Evolutionary conservation across 1,140 invertebrate species (phyloP).

Genomic region (Meloidogyne floridensis): DNA sequence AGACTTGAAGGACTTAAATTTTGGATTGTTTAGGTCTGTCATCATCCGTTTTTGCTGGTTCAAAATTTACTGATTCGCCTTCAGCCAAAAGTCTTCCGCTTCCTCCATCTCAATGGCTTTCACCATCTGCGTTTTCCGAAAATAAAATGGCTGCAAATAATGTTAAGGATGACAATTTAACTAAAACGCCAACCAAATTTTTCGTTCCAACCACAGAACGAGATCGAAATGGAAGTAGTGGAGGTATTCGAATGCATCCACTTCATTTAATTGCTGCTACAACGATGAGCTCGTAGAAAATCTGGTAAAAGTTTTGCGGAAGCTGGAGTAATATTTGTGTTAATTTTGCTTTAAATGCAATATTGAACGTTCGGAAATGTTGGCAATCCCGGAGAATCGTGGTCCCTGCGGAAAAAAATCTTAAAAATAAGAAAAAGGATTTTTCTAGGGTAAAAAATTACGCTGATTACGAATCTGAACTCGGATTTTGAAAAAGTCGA

Average conservation of each 20-base stretch:
- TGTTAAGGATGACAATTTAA: not conserved
- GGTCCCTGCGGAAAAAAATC: no score
- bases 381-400: no score
- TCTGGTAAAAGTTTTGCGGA: no score
- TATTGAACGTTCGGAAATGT: not conserved
- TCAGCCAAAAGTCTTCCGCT: conserved; percentile 41
- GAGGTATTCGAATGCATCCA: conserved; percentile 37
- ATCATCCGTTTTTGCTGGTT: conserved; percentile 38
- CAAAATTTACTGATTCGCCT: conserved; percentile 40
- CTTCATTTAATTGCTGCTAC: conserved; percentile 34
- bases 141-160: not conserved
- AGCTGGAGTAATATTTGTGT: no score
- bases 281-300: conserved; percentile 11
- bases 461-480: no score
- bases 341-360: not conserved
- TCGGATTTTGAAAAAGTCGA: no score
- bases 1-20: not conserved
- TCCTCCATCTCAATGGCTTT: conserved; percentile 39
- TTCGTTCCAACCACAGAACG: conserved; percentile 6
- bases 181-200: not conserved
- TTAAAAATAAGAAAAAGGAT: no score
- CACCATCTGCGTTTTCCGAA: not conserved
- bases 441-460: no score
- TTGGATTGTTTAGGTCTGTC: conserved; percentile 14
- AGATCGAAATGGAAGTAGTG: not conserved